Conservation (phyloP, 2,113 vertebrate genomes). For the Australoheros scitulus region DNA sequence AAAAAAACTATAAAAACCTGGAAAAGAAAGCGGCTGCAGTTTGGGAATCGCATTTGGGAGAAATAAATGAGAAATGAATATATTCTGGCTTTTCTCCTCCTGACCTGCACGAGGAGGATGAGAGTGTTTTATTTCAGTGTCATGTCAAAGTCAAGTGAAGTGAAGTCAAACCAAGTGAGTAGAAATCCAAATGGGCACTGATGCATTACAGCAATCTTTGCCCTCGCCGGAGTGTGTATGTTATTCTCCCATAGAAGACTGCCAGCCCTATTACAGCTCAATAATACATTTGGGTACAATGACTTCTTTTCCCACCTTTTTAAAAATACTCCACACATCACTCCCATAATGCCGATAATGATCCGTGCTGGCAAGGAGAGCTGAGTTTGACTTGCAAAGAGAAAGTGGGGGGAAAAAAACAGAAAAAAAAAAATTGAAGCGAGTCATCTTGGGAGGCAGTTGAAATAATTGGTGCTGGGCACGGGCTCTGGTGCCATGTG, state of each 20-base stretch:
- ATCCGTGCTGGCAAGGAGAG: constrained; percentile 45
- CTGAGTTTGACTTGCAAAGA: constrained; percentile 31
- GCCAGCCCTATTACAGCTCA: background rate
- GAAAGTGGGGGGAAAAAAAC: background rate
- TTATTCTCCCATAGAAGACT: background rate
- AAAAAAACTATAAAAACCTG: background rate
- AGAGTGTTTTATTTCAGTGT: constrained; percentile 17
- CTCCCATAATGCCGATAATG: constrained; percentile 39
- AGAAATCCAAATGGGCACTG: constrained; percentile 32
- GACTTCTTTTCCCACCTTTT: constrained; percentile 8
- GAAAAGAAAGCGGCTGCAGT: background rate
- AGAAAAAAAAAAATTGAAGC: background rate
- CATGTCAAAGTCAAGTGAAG: constrained; percentile 38
- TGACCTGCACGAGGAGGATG: background rate
- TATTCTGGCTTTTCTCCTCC: background rate
- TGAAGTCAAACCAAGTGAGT: constrained; percentile 26
- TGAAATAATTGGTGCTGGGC: constrained; percentile 68
- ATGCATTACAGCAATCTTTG: constrained; percentile 28
- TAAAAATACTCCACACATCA: constrained; percentile 37
- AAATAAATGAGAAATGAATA: constrained; percentile 4
- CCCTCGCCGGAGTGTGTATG: background rate
- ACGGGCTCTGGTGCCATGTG: constrained; percentile 59
- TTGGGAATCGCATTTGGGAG: background rate
- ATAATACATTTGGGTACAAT: constrained; percentile 12
- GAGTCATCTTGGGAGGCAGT: constrained; percentile 62